A percentile compares a stretch with the other conserved stretches of the same genome.
These are phyloP conservation scores for Drosophila barbarae DNA, from an alignment of 2,888 invertebrate species.

Conservation along the genomic window DNA sequence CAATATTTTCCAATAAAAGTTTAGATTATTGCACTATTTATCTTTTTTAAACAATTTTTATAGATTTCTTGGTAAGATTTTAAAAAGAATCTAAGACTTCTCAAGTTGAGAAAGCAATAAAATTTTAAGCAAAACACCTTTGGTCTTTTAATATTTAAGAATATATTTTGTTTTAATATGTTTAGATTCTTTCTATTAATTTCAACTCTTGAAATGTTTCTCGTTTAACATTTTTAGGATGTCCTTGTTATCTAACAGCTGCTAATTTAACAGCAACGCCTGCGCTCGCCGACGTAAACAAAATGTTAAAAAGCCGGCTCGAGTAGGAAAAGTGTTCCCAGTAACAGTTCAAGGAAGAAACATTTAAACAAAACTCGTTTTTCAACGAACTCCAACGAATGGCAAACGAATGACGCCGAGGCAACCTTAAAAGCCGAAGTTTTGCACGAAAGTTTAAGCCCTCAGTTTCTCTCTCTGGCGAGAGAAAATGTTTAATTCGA, in stretches of 20 bases:
- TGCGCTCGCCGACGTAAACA: constrained; percentile 63
- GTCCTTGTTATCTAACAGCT: background rate
- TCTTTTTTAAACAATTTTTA: too few species aligned
- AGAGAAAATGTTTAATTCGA: constrained; percentile 20
- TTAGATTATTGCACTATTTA: too few species aligned
- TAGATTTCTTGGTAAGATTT: too few species aligned
- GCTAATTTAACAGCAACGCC: constrained; percentile 37
- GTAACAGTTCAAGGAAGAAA: constrained; percentile 15
- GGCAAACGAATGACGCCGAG: constrained; percentile 17
- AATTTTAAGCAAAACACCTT: background rate
- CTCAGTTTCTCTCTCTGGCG: constrained; percentile 73
- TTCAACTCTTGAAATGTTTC: background rate
- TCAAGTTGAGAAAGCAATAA: too few species aligned
- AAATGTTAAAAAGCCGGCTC: constrained; percentile 68
- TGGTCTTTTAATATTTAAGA: background rate
- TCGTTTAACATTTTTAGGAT: background rate
- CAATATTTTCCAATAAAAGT: too few species aligned
- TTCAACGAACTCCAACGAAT: constrained; percentile 16
- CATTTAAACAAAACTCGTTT: constrained; percentile 5
- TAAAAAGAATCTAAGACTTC: too few species aligned
- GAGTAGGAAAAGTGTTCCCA: constrained; percentile 41
- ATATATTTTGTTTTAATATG: background rate
- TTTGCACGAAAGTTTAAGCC: constrained; percentile 8
- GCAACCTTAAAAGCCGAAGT: constrained; percentile 1
- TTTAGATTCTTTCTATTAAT: background rate